A percentile compares a stretch with the other conserved stretches of the same genome.
Conservation (phyloP, 2,888 invertebrate species). For the Tenthredo scrophulariae region DNA sequence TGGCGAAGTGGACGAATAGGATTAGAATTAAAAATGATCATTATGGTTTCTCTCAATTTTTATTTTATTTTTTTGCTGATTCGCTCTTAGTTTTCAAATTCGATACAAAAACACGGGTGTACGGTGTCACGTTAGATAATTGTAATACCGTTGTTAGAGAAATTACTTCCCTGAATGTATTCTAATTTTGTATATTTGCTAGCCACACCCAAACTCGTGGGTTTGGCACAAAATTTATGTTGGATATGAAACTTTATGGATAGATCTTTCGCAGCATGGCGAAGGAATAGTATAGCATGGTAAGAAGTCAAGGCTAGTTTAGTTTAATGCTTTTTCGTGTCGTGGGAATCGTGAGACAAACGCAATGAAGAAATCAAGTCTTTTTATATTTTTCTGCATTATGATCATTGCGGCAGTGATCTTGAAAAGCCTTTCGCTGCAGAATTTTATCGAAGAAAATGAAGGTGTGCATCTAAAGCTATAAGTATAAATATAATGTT, state of each 20-base stretch:
- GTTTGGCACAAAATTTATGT: neutral
- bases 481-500: neutral
- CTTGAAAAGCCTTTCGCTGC: constrained; percentile 1
- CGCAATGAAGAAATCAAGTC: neutral
- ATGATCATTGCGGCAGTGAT: constrained; percentile 15
- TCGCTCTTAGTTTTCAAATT: too few species aligned
- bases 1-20: neutral
- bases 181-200: neutral
- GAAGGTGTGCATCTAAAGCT: neutral
- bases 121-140: neutral
- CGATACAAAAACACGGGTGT: too few species aligned
- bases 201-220: neutral
- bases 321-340: neutral
- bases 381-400: neutral
- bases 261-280: neutral
- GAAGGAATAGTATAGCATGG: neutral
- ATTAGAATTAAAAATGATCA: too few species aligned
- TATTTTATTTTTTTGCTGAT: too few species aligned
- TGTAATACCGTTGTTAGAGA: constrained; percentile 3
- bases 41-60: too few species aligned
- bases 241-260: neutral
- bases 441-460: neutral
- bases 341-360: neutral
- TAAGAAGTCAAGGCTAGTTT: neutral
- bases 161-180: neutral